A percentile compares a stretch with the other conserved stretches of the same genome.
Conservation (phyloP, 2,113 vertebrate species). For the Acanthochromis polyacanthus region DNA sequence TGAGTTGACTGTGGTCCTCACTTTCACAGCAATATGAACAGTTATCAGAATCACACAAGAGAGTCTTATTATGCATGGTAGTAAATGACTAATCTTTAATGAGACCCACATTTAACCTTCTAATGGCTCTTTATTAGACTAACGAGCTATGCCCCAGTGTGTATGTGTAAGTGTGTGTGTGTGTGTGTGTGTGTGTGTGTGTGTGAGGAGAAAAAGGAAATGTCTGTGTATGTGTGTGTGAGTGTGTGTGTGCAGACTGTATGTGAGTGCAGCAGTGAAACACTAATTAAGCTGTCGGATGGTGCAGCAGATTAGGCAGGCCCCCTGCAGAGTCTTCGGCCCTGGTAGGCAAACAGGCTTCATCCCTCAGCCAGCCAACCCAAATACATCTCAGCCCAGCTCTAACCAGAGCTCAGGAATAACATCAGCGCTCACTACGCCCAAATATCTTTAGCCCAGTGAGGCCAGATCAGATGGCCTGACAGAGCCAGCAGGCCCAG, state of each 20-base stretch:
- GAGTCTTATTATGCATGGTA: constrained; percentile 75
- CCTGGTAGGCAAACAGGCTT: constrained; percentile 79
- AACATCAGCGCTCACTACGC: constrained; percentile 58
- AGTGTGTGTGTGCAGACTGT: constrained; percentile 40
- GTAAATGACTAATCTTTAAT: constrained; percentile 83
- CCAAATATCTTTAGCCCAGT: constrained; percentile 58
- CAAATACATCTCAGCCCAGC: constrained; percentile 73
- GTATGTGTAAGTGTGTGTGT: constrained; percentile 41
- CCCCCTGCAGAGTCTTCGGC: constrained; percentile 76
- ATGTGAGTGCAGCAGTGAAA: constrained; percentile 69
- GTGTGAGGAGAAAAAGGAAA: constrained; percentile 32
- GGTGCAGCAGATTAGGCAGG: constrained; percentile 75
- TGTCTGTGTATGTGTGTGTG: constrained; percentile 38
- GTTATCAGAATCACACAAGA: constrained; percentile 73
- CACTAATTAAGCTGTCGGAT: constrained; percentile 82
- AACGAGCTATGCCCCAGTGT: constrained; percentile 73
- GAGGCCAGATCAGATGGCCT: constrained; percentile 60
- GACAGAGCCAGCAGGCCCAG: constrained; percentile 53
- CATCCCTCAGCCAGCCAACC: constrained; percentile 79
- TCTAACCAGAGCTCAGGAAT: constrained; percentile 51
- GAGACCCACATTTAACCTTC: constrained; percentile 81
- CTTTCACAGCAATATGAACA: constrained; percentile 66
- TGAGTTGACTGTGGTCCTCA: constrained; percentile 58
- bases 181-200: constrained; percentile 40
- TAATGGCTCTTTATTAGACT: constrained; percentile 81